These are phyloP conservation scores for Chloroceryle inda DNA, from an alignment of 2,797 vertebrate genomes.

Conservation along the genomic window DNA sequence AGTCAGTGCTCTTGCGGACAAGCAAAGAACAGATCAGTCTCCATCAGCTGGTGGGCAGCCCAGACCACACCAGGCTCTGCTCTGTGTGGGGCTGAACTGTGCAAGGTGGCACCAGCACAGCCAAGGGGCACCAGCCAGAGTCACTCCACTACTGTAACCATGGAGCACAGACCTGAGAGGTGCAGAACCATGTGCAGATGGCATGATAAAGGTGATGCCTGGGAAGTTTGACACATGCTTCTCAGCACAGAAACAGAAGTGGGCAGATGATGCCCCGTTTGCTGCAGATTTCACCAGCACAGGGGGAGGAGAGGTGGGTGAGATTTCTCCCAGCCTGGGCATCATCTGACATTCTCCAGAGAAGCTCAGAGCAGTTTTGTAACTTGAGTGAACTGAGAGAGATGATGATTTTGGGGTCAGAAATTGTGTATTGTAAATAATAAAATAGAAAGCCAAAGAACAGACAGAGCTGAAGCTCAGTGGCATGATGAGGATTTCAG, in stretches of 20 bases:
- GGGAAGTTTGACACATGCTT: fast-evolving
- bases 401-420: not conserved
- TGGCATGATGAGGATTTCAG: not conserved
- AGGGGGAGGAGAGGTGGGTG: not conserved
- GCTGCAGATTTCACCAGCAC: not conserved
- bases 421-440: not conserved
- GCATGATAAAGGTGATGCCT: fast-evolving
- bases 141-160: fast-evolving
- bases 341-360: fast-evolving
- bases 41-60: not conserved
- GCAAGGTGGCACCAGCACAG: fast-evolving
- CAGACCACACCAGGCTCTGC: not conserved
- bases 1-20: not conserved
- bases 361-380: not conserved
- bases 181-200: fast-evolving
- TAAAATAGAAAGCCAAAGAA: not conserved
- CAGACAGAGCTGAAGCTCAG: not conserved
- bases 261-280: fast-evolving
- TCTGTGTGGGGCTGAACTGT: not conserved
- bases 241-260: fast-evolving
- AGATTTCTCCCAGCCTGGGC: not conserved
- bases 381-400: not conserved
- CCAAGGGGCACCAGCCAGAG: fast-evolving
- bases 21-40: not conserved
- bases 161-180: fast-evolving